Base-by-base conservation (phyloP, 2,113 vertebrate genomes). In the Hystrix brachyura region DNA sequence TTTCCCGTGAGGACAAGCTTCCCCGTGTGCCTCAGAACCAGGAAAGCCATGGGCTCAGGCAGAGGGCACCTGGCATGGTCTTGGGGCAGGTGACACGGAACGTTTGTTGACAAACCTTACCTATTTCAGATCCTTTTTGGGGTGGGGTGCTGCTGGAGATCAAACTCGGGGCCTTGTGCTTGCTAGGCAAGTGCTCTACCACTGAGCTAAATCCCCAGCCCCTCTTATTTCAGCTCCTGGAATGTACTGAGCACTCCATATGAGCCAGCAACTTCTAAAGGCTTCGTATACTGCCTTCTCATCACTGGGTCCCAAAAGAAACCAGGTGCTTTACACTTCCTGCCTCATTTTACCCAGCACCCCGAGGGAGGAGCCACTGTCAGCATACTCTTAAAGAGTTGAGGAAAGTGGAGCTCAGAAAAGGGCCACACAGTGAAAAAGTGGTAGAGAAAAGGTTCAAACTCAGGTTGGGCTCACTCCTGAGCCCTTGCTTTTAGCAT, bases 21-120 rank as follows among this genome's bases (percentile, higher is more conserved):
- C 14, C 29, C 5, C 19, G 0, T 10, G 57, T 64, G 81, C 62
- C 62, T 72, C 48, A n/a, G 17, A 62, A 87, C 27, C 0, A 1
- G 59, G 23, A 19, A 8, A 1, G 21, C 29, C 32, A 17, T 27
- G 4, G 67, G 17, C 8, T 51, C 65, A 7, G 0, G 55, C 0
- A 57, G 78, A 19, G 13, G 0, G 1, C 43, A 19, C 46, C 0
- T 59, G 53, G 60, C 4, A 27, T 2, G 18, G 43, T 57, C 78
- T 46, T 7, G 2, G 38, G 3, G 51, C 1, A 4, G n/a, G 51
- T 15, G 59, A 69, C 10, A 34, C 5, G 32, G 53, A 76, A 87
- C 74, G 80, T 12, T 1, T 80, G 51, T 1, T 23, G 59, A 72
- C 43, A 32, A 69, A 59, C 27, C n/a, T 76, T 34, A 27, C 59